A percentile compares a stretch with the other conserved stretches of the same genome.
These are phyloP conservation scores for Physeter macrocephalus DNA, from an alignment of 2,113 vertebrate species.

Conservation along the genomic window DNA sequence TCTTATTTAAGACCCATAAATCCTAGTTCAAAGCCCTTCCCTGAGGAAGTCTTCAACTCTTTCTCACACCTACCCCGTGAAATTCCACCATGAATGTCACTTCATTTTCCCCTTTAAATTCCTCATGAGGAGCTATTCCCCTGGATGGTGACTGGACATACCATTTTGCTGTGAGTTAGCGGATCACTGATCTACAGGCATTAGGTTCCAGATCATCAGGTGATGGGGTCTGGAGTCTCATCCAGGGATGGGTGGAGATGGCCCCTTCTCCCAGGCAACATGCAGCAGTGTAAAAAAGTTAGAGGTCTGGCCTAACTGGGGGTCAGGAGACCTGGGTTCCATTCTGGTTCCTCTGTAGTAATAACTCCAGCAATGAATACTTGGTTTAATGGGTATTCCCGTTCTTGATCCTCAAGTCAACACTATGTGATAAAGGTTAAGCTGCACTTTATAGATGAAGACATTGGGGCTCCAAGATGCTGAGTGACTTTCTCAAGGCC, in stretches of 20 bases:
- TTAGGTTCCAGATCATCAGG: not conserved
- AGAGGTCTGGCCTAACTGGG: not conserved
- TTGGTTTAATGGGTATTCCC: not conserved
- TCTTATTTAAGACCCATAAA: not conserved
- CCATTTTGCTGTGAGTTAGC: not conserved
- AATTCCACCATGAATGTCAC: not conserved
- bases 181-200: not conserved
- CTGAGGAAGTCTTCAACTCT: not conserved
- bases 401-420: not conserved
- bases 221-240: not conserved
- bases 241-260: not conserved
- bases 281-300: not conserved
- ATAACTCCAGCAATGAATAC: not conserved
- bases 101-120: not conserved
- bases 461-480: not conserved
- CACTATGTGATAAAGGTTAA: not conserved
- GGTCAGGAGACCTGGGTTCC: not conserved
- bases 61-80: not conserved
- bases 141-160: not conserved
- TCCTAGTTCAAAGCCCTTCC: not conserved
- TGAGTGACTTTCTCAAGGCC: not conserved
- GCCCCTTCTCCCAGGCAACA: not conserved
- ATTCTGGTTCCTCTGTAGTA: not conserved
- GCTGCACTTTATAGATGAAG: not conserved
- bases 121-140: not conserved